Base-by-base conservation (phyloP, 2,797 vertebrate species). In the Microtus agrestis region DNA sequence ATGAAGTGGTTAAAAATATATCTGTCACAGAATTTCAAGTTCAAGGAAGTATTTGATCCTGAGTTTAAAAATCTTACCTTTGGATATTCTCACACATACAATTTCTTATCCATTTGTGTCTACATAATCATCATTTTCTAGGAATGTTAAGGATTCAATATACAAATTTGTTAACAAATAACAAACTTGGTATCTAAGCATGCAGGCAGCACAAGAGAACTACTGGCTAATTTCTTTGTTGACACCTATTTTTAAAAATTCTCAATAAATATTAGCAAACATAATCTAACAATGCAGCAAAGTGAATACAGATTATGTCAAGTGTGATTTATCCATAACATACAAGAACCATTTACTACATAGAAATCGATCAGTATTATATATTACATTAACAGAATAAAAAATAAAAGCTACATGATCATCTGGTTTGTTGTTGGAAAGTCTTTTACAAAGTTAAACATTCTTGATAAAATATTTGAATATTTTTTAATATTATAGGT, bases 1-100 rank as follows among this genome's bases (percentile, higher is more conserved):
- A 88, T 40, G 15, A 93, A 93, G 31, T 91, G 65, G 46, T 88
- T 93, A 81, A 95, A 91, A 76, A 63, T 29, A n/a, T 90, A 67
- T 73, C 46, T 88, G 29, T 84, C n/a, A 73, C 25, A 56, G n/a
- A 95, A 78, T 81, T 71, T 78, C 31, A 93, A 88, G 31, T 93
- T 90, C 25, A 88, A 88, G 93, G 23, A 85, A 85, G 43, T 88
- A n/a, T 43, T 6, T 88, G 51, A 40, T 81, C 17, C 43, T 93
- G 17, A 84, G 29, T 93, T 92, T 67, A 40, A 92, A 74, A 87
- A 54, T 17, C 59, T 90, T 87, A 23, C n/a, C 67, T 77, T 90
- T 67, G 1, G 23, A 15, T 3, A 0, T 61, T 86, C 46, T 76
- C 51, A 63, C 91, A 13, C 12, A n/a, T 23, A 40, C 51, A 43